Percentiles rank a stretch among this genome's conserved stretches.
These are phyloP conservation scores for Andrena fulva DNA, from an alignment of 2,888 invertebrate genomes.

Conservation along the genomic window DNA sequence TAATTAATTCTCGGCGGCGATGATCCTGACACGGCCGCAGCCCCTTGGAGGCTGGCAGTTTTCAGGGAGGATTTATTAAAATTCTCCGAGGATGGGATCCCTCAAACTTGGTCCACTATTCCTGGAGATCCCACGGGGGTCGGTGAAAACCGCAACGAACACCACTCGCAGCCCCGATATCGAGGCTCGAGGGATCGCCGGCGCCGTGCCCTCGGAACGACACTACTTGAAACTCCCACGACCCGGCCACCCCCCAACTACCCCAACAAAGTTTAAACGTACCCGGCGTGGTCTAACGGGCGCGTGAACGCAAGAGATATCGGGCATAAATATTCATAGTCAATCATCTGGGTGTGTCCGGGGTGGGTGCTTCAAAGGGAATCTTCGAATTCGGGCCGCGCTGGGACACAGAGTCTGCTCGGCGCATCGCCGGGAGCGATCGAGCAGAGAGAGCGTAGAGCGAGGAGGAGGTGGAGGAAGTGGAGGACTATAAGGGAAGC, in stretches of 20 bases:
- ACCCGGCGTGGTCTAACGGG: conserved; percentile 30
- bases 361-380: conserved; percentile 51
- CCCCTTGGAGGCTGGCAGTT: no score
- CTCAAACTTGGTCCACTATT: not conserved
- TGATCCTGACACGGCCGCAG: no score
- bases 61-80: conserved; percentile 4
- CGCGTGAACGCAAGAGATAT: conserved; percentile 49
- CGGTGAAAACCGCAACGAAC: not conserved
- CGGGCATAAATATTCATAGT: conserved; percentile 60
- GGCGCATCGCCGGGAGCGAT: conserved; percentile 54
- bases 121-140: not conserved
- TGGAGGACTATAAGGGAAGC: conserved; percentile 50
- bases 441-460: conserved; percentile 11
- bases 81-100: not conserved
- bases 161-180: conserved; percentile 15
- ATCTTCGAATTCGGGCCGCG: conserved; percentile 57
- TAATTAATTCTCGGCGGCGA: conserved; percentile 61
- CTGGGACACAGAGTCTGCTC: conserved; percentile 39
- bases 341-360: conserved; percentile 56
- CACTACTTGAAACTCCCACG: conserved; percentile 10
- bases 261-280: conserved; percentile 43
- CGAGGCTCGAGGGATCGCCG: not conserved
- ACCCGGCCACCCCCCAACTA: not conserved
- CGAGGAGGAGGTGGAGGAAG: not conserved
- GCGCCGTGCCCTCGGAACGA: not conserved